Conservation (phyloP, 1,140 invertebrate species). For the Procambarus clarkii region DNA sequence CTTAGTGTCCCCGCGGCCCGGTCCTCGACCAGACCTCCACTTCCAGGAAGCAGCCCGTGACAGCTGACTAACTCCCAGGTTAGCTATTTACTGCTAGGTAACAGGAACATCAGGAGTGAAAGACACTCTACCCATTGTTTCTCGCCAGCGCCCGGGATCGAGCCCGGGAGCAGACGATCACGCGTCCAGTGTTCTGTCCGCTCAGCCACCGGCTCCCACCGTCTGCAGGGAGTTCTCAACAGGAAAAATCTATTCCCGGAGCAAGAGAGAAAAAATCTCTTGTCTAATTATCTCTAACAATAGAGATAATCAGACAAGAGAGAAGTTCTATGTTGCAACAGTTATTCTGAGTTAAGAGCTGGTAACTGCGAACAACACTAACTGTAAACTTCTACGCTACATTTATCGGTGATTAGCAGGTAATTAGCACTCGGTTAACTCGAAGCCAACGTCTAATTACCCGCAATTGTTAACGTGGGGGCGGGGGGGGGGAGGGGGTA, state of each 20-base stretch:
- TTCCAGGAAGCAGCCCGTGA: no score
- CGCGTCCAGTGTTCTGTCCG: no score
- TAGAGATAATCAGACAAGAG: neutral
- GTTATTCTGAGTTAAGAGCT: neutral
- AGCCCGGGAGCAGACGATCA: no score
- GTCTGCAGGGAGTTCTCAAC: neutral
- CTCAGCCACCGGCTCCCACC: no score
- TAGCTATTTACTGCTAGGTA: no score
- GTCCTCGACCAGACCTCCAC: no score
- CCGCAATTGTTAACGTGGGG: neutral
- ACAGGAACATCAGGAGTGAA: no score
- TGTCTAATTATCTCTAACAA: neutral
- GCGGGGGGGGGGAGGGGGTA: neutral
- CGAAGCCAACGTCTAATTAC: neutral
- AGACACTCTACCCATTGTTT: no score
- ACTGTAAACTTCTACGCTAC: neutral
- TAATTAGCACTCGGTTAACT: constrained; percentile 17
- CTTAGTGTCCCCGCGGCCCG: no score
- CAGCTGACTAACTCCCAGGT: no score
- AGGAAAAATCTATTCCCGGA: neutral
- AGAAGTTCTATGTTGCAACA: neutral
- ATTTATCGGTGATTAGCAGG: constrained; percentile 9
- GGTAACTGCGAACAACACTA: neutral
- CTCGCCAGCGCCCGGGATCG: no score
- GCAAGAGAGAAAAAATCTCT: neutral